Evolutionary conservation across 2,113 vertebrate genomes (phyloP).

Genomic region (Psephotus haematonotus): DNA sequence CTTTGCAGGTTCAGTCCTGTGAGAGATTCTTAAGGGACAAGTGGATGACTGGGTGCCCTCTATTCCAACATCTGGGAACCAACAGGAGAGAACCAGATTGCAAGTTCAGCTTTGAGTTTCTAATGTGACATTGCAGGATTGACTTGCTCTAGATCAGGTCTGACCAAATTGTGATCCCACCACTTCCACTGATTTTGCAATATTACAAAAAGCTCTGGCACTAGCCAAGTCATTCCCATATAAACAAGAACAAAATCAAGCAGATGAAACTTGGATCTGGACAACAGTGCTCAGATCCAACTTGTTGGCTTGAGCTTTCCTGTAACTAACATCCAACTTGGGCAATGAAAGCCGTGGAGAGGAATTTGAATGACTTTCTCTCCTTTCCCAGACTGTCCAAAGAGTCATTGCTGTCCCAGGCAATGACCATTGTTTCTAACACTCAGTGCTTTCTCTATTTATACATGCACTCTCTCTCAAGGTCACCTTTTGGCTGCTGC

Average conservation of each 20-base stretch:
- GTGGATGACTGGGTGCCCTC: too few relatives aligned
- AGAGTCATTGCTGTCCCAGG: neutral
- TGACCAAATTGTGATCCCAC: neutral
- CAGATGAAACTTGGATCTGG: slow-evolving; percentile 44
- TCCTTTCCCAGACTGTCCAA: neutral
- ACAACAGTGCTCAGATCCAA: slow-evolving; percentile 5
- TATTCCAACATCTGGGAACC: neutral
- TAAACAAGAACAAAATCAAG: slow-evolving; percentile 21
- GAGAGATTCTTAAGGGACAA: neutral
- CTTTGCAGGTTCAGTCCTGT: neutral
- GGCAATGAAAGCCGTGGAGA: neutral
- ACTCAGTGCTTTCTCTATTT: neutral
- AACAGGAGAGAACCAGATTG: neutral
- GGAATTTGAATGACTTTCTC: neutral
- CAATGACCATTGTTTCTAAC: neutral
- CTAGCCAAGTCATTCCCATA: neutral
- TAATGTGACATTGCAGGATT: accelerated
- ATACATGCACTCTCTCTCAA: neutral
- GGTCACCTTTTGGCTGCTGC: slow-evolving; percentile 45
- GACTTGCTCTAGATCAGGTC: neutral
- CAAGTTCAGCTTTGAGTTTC: neutral
- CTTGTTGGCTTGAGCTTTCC: slow-evolving; percentile 4
- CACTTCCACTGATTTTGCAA: neutral
- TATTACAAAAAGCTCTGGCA: neutral
- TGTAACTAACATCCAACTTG: neutral